phyloP scores from a whole-genome alignment of 2,797 vertebrate species.

The Cottoperca gobio region DNA sequence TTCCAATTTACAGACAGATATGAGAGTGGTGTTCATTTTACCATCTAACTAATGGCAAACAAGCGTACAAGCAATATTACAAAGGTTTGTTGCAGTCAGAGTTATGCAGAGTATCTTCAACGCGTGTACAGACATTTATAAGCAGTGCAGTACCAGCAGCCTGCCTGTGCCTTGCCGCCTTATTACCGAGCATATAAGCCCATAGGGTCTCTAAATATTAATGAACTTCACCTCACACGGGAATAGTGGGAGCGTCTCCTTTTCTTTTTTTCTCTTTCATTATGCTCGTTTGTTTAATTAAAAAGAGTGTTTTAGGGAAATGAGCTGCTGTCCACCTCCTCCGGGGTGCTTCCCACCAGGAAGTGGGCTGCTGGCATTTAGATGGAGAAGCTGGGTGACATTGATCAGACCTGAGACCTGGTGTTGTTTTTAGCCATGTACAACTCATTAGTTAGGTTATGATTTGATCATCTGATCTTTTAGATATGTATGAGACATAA shows the following conservation, averaged over 20 bases:
- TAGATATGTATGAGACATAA: background rate
- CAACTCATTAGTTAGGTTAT: constrained; percentile 3
- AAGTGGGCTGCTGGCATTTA: constrained; percentile 66
- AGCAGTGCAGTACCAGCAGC: constrained; percentile 14
- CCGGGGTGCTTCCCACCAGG: constrained; percentile 64
- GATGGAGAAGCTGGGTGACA: constrained; percentile 43
- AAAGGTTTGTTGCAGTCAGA: background rate
- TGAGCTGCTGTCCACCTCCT: constrained; percentile 65
- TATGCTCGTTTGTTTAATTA: constrained; percentile 83
- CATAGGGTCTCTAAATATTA: constrained; percentile 77
- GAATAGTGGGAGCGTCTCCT: constrained; percentile 64
- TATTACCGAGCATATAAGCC: constrained; percentile 53
- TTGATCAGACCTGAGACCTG: constrained; percentile 32
- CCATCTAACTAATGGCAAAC: too few species aligned
- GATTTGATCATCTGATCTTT: constrained; percentile 4
- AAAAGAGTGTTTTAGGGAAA: constrained; percentile 81
- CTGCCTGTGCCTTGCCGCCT: constrained; percentile 11
- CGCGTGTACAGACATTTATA: background rate
- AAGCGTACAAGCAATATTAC: too few species aligned
- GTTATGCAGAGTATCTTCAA: constrained; percentile 9
- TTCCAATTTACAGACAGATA: background rate
- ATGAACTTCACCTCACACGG: constrained; percentile 76
- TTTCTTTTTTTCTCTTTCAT: constrained; percentile 63
- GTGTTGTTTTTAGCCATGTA: constrained; percentile 2
- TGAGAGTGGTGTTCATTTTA: background rate